A percentile compares a stretch with the other conserved stretches of the same genome.
Evolutionary conservation across 2,888 invertebrate genomes (phyloP).

Genomic region (Tipula lateralis): DNA sequence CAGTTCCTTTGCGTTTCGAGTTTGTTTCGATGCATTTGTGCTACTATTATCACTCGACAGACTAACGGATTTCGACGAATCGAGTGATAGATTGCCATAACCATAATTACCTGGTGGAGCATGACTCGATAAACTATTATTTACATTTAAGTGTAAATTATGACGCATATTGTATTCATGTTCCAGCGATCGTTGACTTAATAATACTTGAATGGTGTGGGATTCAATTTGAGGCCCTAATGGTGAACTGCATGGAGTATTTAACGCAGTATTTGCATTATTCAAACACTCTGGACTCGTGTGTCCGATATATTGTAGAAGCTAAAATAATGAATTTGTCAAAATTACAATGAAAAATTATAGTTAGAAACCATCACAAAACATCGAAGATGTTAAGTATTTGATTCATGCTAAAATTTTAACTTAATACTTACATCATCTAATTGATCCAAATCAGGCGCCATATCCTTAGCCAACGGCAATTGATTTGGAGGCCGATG

Average conservation of each 20-base stretch:
- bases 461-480: conserved; percentile 75
- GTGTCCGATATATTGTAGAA: conserved; percentile 84
- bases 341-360: too few relatives aligned
- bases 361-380: too few relatives aligned
- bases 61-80: conserved; percentile 49
- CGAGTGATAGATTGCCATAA: conserved; percentile 46
- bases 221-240: conserved; percentile 73
- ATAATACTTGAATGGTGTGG: conserved; percentile 77
- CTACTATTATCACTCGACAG: conserved; percentile 50
- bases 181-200: conserved; percentile 81
- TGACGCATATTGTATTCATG: conserved; percentile 60
- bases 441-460: conserved; percentile 84
- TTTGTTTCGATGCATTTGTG: background rate
- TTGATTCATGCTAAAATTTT: background rate
- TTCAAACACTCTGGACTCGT: conserved; percentile 85
- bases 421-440: conserved; percentile 67
- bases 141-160: conserved; percentile 35
- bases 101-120: background rate
- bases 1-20: conserved; percentile 6
- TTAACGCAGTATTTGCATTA: conserved; percentile 62
- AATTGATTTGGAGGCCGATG: conserved; percentile 70
- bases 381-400: too few relatives aligned
- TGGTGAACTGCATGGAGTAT: conserved; percentile 72
- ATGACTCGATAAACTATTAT: background rate
- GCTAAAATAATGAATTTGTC: conserved; percentile 50